Conservation (phyloP, 2,888 invertebrate genomes). For the Trachelus troglodyta region DNA sequence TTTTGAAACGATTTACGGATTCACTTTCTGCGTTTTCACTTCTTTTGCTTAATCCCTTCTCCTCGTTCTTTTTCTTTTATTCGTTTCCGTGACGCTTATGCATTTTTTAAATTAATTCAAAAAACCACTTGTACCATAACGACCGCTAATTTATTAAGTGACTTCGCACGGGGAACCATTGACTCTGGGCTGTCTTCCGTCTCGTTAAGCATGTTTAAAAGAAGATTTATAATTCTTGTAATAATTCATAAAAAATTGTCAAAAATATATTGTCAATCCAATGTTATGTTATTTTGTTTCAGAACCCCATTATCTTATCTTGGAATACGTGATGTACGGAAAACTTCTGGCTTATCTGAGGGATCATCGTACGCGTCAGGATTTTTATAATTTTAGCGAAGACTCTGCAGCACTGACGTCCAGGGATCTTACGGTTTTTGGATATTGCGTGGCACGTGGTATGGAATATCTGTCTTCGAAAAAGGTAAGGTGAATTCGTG, state of each 20-base stretch:
- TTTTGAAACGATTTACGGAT: neutral
- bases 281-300: conserved; percentile 47
- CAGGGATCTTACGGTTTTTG: conserved; percentile 81
- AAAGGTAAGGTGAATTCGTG: conserved; percentile 71
- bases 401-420: conserved; percentile 75
- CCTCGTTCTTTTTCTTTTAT: neutral
- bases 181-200: neutral
- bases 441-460: conserved; percentile 84
- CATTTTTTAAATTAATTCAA: neutral
- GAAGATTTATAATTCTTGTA: neutral
- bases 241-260: neutral
- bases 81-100: neutral
- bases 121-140: neutral
- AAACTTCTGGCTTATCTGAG: conserved; percentile 82
- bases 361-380: conserved; percentile 70
- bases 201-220: neutral
- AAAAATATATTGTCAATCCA: neutral
- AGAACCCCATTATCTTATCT: conserved; percentile 86
- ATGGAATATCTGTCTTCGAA: conserved; percentile 87
- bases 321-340: conserved; percentile 89
- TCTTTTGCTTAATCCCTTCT: neutral
- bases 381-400: conserved; percentile 74
- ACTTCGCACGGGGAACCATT: neutral
- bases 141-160: neutral
- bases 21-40: neutral